phyloP scores from a whole-genome alignment of 1,140 invertebrate species.

The Drosophila nasuta region DNA sequence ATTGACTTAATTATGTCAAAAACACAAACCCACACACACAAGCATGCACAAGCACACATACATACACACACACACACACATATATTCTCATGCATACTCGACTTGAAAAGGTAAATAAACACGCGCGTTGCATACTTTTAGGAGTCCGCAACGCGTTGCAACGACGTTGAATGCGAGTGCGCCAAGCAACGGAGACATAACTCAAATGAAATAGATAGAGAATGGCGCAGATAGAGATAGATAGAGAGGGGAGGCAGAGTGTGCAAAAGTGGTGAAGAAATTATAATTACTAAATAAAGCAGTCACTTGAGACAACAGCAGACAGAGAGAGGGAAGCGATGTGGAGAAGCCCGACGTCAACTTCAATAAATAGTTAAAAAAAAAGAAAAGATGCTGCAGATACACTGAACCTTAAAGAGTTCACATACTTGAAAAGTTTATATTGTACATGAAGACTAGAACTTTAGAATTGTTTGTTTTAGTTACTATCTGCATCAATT shows the following conservation, averaged over 20 bases:
- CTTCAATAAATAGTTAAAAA: neutral
- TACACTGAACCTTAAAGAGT: neutral
- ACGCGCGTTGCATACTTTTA: conserved; percentile 60
- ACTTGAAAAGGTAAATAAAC: conserved; percentile 70
- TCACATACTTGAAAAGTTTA: conserved; percentile 1
- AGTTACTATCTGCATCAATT: no score
- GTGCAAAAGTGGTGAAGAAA: conserved; percentile 39
- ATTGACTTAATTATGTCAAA: conserved; percentile 82
- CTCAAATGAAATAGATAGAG: conserved; percentile 20
- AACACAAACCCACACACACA: conserved; percentile 39
- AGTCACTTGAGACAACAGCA: conserved; percentile 66
- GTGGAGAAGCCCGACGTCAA: neutral
- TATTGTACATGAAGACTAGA: neutral
- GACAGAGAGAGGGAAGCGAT: neutral
- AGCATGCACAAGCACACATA: conserved; percentile 21
- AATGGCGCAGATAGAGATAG: neutral
- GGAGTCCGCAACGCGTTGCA: conserved; percentile 43
- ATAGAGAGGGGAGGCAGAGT: neutral
- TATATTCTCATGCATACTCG: conserved; percentile 19
- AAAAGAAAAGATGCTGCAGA: neutral
- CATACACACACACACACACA: conserved; percentile 6
- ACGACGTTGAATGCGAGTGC: conserved; percentile 69
- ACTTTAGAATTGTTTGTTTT: no score
- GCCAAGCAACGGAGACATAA: conserved; percentile 51
- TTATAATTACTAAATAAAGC: conserved; percentile 82